Conservation (phyloP, 2,113 vertebrate genomes). For the Apodemus speciosus region DNA sequence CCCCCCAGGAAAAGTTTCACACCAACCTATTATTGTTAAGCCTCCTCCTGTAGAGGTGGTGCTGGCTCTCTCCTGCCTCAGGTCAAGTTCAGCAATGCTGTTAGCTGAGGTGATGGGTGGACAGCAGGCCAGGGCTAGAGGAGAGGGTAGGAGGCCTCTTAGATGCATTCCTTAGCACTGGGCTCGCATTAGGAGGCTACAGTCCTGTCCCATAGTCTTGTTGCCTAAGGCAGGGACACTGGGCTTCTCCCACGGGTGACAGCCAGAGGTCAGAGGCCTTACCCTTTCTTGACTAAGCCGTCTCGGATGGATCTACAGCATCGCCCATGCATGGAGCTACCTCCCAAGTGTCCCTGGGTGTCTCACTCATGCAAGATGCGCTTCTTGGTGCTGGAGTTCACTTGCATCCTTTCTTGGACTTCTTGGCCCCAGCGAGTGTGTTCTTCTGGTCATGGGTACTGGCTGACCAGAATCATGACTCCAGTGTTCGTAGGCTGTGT, state of each 20-base stretch:
- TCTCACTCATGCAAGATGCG: no score
- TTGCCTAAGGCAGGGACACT: no score
- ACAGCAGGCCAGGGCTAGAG: neutral
- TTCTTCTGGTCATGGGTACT: neutral
- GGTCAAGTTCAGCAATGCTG: no score
- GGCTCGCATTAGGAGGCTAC: neutral
- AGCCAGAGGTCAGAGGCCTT: neutral
- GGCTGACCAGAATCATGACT: neutral
- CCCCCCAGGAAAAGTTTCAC: neutral
- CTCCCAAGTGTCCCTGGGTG: no score
- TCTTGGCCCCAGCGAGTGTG: no score
- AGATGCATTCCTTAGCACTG: neutral
- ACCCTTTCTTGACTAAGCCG: neutral
- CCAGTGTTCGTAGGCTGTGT: accelerated
- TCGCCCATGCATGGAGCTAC: no score
- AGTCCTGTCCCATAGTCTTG: neutral
- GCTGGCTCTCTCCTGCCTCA: neutral
- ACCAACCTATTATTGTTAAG: no score
- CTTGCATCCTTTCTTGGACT: no score
- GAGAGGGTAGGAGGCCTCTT: neutral
- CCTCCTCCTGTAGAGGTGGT: neutral
- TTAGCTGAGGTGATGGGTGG: neutral
- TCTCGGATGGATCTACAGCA: neutral
- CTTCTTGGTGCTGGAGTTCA: no score
- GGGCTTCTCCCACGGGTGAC: no score